Percentiles rank a stretch among this genome's conserved stretches.
These are phyloP conservation scores for Ochlodes sylvanus DNA, from an alignment of 2,888 invertebrate genomes.

Conservation along the genomic window DNA sequence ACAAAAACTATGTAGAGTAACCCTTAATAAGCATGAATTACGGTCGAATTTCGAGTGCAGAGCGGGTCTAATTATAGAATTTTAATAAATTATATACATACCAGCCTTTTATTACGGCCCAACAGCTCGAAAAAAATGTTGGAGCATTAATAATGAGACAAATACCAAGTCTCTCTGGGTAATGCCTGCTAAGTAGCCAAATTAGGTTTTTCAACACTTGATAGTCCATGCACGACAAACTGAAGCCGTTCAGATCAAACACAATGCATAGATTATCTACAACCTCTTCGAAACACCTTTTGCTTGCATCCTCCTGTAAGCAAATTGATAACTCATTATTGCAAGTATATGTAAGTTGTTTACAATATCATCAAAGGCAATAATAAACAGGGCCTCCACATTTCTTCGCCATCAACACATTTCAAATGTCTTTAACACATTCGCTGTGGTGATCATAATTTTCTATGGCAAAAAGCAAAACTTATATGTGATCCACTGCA, in stretches of 20 bases:
- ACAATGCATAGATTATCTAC: conserved; percentile 92
- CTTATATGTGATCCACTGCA: too few species aligned
- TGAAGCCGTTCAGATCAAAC: conserved; percentile 90
- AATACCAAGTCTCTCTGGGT: conserved; percentile 91
- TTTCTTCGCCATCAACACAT: too few species aligned
- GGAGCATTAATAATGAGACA: conserved; percentile 91
- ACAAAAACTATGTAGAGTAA: too few species aligned
- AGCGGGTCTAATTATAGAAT: not conserved
- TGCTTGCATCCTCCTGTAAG: conserved; percentile 89
- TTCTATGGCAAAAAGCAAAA: too few species aligned
- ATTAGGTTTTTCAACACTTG: conserved; percentile 92
- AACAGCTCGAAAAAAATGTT: conserved; percentile 90
- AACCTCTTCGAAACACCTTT: conserved; percentile 91
- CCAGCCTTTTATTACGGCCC: conserved; percentile 91
- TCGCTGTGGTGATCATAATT: too few species aligned
- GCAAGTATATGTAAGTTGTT: too few species aligned
- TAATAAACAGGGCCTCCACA: too few species aligned
- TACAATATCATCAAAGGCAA: too few species aligned
- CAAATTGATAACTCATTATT: not conserved
- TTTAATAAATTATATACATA: conserved; percentile 52
- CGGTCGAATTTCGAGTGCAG: too few species aligned
- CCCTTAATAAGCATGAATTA: too few species aligned
- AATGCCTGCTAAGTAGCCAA: conserved; percentile 90
- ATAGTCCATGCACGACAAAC: conserved; percentile 92
- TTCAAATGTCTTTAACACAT: too few species aligned